Evolutionary conservation across 2,113 vertebrate species (phyloP), one percentile per base, ranked within the genome.

Genomic region (Halichoerus grypus): DNA sequence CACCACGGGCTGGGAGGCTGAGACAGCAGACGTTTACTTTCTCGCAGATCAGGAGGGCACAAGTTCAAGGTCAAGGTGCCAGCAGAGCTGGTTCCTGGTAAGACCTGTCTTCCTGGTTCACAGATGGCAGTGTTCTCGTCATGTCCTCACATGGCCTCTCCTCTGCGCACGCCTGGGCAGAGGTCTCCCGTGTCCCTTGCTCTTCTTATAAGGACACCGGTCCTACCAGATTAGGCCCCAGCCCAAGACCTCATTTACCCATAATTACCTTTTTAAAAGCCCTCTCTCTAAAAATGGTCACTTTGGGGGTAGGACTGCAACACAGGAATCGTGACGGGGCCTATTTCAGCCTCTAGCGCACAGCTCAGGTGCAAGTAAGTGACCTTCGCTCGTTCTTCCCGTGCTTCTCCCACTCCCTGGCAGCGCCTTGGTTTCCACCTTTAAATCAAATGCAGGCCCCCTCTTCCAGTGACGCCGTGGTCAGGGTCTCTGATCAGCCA

Each of bases 271-370:
- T 10, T 36, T 26, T 24, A 61, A 74, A n/a, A 31, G 6, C 6
- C 33, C 14, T 46, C 0, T 72, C 53, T 88, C 42, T 42, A 79
- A n/a, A n/a, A 22, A 8, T 0, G 4, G 33, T 16, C 51, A 4
- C 42, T 11, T 26, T 5, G 2, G 15, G 5, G 16, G 33, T 67
- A 24, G 18, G 22, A 49, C 49, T 39, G 16, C 88, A 26, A 0
- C 3, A 2, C 8, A 19, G 18, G 63, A 11, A 11, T 61, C n/a
- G 31, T 11, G 67, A 1, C 0, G 4, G 28, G 39, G 46, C 55
- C 11, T 10, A 9, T 28, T 53, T 53, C 81, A 46, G 19, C 36
- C 28, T 7, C 3, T 36, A 53, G 72, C 19, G 51, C 21, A 51
- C 31, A 55, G 24, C 57, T 6, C 24, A 49, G 36, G n/a, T 6